These are phyloP conservation scores for Trichopria drosophilae DNA, from an alignment of 2,888 invertebrate genomes.

Conservation along the genomic window DNA sequence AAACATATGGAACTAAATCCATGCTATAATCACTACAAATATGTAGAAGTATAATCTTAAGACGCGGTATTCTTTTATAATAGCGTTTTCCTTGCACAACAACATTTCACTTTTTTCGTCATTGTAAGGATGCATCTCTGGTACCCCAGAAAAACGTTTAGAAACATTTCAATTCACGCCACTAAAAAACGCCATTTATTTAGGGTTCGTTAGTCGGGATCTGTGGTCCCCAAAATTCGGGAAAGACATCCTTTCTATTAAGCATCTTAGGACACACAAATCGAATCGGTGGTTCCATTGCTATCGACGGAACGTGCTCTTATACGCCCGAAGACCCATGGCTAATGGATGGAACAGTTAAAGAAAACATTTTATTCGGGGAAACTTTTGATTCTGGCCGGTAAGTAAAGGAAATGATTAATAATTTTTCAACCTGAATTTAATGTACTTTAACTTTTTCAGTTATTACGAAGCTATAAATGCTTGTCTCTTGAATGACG, in stretches of 20 bases:
- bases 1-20: no score
- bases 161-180: no score
- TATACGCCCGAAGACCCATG: constrained; percentile 64
- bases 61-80: no score
- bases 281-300: constrained; percentile 52
- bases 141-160: no score
- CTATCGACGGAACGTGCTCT: constrained; percentile 58
- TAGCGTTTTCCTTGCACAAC: no score
- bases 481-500: constrained; percentile 60
- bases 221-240: constrained; percentile 62
- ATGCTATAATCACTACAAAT: no score
- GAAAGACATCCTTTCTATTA: constrained; percentile 62
- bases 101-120: no score
- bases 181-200: neutral
- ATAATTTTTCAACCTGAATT: neutral
- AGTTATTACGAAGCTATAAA: constrained; percentile 61
- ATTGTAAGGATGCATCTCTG: no score
- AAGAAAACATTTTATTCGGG: constrained; percentile 66
- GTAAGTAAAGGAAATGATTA: constrained; percentile 26
- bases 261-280: constrained; percentile 61
- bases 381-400: constrained; percentile 60
- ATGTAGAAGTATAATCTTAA: no score
- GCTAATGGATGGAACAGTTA: constrained; percentile 65
- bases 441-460: neutral
- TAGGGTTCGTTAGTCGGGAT: constrained; percentile 61